A percentile compares a stretch with the other conserved stretches of the same genome.
Conservation (phyloP, 2,797 vertebrate species). For the Pangasius djambal region DNA sequence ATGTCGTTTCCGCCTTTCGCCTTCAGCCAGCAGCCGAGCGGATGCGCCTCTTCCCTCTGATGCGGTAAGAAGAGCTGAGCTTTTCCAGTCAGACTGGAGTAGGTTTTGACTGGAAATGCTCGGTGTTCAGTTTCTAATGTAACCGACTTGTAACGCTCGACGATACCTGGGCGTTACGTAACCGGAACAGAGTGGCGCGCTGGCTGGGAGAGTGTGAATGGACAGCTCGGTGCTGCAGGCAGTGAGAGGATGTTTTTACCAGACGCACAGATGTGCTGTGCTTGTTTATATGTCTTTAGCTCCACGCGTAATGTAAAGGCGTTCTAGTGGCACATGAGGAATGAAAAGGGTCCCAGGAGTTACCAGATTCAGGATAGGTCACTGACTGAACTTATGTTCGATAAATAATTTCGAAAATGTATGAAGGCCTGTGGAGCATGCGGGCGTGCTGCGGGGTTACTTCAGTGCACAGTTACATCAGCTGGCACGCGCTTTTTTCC, state of each 20-base stretch:
- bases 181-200: slow-evolving; percentile 67
- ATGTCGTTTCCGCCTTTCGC: slow-evolving; percentile 63
- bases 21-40: slow-evolving; percentile 65
- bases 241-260: background rate
- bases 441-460: background rate
- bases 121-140: background rate
- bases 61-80: slow-evolving; percentile 71
- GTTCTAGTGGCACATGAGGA: background rate
- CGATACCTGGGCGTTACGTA: slow-evolving; percentile 70
- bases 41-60: slow-evolving; percentile 77
- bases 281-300: background rate
- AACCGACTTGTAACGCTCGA: background rate
- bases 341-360: background rate
- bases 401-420: background rate
- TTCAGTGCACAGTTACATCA: slow-evolving; percentile 28
- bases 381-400: background rate
- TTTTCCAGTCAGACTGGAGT: background rate
- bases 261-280: background rate
- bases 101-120: background rate
- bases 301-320: background rate
- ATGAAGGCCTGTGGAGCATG: background rate
- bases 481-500: background rate
- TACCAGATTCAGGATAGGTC: background rate
- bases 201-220: slow-evolving; percentile 63
- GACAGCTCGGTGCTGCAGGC: slow-evolving; percentile 51